Evolutionary conservation across 2,113 vertebrate species (phyloP).

Genomic region (Cinclus cinclus): DNA sequence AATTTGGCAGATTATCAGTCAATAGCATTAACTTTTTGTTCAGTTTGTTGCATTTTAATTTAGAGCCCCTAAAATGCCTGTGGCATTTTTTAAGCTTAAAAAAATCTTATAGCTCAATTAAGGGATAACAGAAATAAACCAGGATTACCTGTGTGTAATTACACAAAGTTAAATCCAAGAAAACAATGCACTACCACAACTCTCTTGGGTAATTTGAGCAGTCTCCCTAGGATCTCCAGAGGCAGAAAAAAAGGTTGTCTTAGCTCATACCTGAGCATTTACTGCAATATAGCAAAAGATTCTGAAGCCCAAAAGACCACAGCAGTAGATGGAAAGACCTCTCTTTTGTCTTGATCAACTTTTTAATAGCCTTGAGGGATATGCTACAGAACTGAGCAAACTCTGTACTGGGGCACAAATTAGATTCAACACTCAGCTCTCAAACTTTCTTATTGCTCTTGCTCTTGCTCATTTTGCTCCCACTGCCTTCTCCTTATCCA

Average conservation of each 20-base stretch:
- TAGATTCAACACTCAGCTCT: not conserved
- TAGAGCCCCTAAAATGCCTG: conserved; percentile 4
- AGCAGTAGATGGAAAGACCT: not conserved
- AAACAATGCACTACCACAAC: conserved; percentile 6
- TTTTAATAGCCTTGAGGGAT: not conserved
- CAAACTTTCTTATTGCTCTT: not conserved
- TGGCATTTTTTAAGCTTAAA: conserved; percentile 46
- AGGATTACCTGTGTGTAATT: conserved; percentile 44
- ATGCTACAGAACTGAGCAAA: not conserved
- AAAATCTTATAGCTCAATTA: conserved; percentile 47
- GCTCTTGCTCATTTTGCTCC: not conserved
- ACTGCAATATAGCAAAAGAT: not conserved
- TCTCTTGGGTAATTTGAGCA: not conserved
- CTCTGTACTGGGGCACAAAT: not conserved
- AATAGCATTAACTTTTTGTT: not conserved
- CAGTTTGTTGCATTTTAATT: conserved; percentile 25
- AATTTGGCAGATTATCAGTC: not conserved
- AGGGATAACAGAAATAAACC: conserved; percentile 62
- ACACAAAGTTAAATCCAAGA: conserved; percentile 29
- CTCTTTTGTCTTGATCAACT: not conserved
- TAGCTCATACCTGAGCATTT: not conserved
- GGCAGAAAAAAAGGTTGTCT: not conserved
- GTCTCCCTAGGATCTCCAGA: not conserved
- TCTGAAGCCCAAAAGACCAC: not conserved
- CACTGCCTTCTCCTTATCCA: not conserved